These are phyloP conservation scores for Oreochromis spilurus DNA, from an alignment of 2,113 vertebrate genomes.

Conservation along the genomic window DNA sequence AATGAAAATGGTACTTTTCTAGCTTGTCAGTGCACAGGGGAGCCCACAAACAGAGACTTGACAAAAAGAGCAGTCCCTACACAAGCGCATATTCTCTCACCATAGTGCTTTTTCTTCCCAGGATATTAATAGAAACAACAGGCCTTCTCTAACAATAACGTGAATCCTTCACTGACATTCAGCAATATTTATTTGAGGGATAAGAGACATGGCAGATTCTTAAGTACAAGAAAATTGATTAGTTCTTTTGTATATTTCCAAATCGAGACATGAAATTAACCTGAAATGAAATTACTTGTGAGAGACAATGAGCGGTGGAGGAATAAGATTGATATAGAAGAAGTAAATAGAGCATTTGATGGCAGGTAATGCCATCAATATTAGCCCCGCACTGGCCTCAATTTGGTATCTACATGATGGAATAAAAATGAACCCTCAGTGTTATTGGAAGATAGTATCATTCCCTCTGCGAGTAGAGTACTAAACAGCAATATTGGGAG, in stretches of 20 bases:
- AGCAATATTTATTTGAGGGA: background rate
- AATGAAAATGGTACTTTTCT: background rate
- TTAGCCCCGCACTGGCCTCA: background rate
- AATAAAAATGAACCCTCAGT: constrained; percentile 41
- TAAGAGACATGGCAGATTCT: background rate
- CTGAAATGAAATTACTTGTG: background rate
- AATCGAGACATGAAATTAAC: background rate
- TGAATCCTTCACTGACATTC: background rate
- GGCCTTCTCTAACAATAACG: background rate
- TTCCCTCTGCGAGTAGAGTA: background rate
- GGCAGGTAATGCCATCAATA: constrained; percentile 19
- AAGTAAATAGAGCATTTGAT: constrained; percentile 9
- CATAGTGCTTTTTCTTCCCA: background rate
- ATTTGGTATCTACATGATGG: constrained; percentile 5
- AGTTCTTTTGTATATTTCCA: background rate
- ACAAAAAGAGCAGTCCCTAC: background rate
- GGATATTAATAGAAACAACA: background rate
- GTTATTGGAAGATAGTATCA: constrained; percentile 34
- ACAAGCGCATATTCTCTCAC: background rate
- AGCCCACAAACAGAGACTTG: background rate
- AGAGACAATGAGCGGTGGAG: background rate
- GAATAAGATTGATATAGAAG: background rate
- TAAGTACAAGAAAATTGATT: background rate
- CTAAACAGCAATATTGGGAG: constrained; percentile 1
- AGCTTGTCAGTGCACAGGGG: background rate